These are phyloP conservation scores for Scolopax rusticola DNA, from an alignment of 2,797 vertebrate species.

Conservation along the genomic window DNA sequence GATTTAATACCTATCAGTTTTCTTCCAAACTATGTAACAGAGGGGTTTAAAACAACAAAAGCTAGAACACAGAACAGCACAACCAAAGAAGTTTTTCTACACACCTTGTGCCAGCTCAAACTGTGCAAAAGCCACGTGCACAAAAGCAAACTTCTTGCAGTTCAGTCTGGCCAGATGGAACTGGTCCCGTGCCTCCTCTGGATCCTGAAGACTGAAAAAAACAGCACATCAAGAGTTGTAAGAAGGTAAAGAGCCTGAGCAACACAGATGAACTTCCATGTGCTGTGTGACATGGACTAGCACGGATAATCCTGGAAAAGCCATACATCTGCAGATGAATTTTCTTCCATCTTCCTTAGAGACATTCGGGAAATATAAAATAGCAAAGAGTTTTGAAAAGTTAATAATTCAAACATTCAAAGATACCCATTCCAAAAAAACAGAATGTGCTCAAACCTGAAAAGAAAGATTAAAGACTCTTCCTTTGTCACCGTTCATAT, in stretches of 20 bases:
- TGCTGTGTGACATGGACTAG: neutral
- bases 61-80: neutral
- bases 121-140: constrained; percentile 92
- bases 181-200: constrained; percentile 89
- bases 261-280: neutral
- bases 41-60: neutral
- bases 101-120: constrained; percentile 93
- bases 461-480: neutral
- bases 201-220: constrained; percentile 89
- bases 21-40: neutral
- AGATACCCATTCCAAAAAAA: neutral
- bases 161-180: constrained; percentile 92
- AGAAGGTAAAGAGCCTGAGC: neutral
- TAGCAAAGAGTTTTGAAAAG: neutral
- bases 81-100: neutral
- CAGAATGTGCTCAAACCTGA: neutral
- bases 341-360: neutral
- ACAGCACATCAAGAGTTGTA: neutral
- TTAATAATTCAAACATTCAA: neutral
- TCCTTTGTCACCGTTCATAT: neutral
- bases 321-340: neutral
- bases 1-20: neutral
- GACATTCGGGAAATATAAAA: neutral
- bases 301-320: neutral
- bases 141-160: constrained; percentile 94